Evolutionary conservation across 2,113 vertebrate genomes (phyloP), one percentile per base, ranked within the genome.

Genomic region (Sciurus niger): DNA sequence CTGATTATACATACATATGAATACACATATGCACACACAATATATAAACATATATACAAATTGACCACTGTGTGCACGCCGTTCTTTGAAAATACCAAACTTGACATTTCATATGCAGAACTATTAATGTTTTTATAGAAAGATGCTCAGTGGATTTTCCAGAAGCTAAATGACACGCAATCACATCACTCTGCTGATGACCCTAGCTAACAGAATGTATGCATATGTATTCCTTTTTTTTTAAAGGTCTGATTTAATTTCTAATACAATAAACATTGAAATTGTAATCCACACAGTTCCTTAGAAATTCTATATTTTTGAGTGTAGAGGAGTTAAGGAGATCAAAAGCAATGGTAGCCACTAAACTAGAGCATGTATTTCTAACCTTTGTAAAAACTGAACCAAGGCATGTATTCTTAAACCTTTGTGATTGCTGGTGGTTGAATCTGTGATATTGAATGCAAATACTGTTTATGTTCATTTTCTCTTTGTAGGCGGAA

Each of bases 211-310:
- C 22, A 7, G 17, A 73, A 55, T 67, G 51, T 53, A 13, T 24
- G 32, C 25, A 83, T 65, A 25, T 46, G 0, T 85, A 63, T 55
- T 89, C 20, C 40, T 40, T 34, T 85, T 37, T 83, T 78, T 30
- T 11, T 70, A 76, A 80, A 89, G 20, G 25, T 85, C 58, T 96
- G 34, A 84, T 83, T 73, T 72, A 92, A 95, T 77, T 95, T 92
- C 46, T 58, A 79, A 65, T 58, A 72, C 37, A 13, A 11, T 14
- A 97, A 83, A 76, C 25, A 82, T 16, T 46, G 6, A 63, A 92
- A 93, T 55, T 28, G 9, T 28, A 87, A 83, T 17, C 37, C n/a
- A 92, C 14, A 84, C 48, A 73, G 6, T 14, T 89, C 72, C 34
- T 43, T 85, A 46, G 73, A 60, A 48, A 67, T 10, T 58, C 46